These are phyloP conservation scores for Amphipoea oculea DNA, from an alignment of 2,888 invertebrate species.

Conservation along the genomic window DNA sequence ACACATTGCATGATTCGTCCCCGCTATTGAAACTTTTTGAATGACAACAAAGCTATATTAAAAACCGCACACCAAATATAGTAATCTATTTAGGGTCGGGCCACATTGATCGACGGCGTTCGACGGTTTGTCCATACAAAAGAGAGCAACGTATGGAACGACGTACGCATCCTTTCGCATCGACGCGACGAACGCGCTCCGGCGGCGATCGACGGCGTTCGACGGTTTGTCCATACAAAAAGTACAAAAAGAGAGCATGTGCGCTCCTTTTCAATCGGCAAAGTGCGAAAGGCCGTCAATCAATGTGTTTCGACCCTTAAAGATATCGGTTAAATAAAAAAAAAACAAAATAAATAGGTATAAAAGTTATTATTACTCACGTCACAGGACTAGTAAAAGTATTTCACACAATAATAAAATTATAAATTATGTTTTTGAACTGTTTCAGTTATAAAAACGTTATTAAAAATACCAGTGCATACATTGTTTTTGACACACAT, in stretches of 20 bases:
- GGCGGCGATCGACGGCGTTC: no score
- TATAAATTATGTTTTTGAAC: conserved; percentile 46
- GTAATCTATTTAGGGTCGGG: no score
- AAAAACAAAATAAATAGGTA: conserved; percentile 40
- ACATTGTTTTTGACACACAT: conserved; percentile 5
- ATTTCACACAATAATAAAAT: not conserved
- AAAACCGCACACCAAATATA: conserved; percentile 18
- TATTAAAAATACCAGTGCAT: not conserved
- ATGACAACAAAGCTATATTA: not conserved
- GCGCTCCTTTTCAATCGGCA: no score
- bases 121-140: no score
- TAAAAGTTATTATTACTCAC: conserved; percentile 40
- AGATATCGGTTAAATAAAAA: conserved; percentile 23
- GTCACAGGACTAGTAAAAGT: conserved; percentile 34
- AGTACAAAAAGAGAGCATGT: no score
- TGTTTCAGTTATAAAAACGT: conserved; percentile 4
- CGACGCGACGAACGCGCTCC: no score
- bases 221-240: no score
- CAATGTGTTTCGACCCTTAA: no score
- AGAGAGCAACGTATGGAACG: no score
- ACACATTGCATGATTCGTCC: not conserved
- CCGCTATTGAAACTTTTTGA: not conserved
- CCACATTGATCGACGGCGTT: no score
- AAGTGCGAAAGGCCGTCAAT: no score
- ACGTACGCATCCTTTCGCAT: no score